Conservation (phyloP, 2,113 vertebrate species). For the Mohoua ochrocephala region DNA sequence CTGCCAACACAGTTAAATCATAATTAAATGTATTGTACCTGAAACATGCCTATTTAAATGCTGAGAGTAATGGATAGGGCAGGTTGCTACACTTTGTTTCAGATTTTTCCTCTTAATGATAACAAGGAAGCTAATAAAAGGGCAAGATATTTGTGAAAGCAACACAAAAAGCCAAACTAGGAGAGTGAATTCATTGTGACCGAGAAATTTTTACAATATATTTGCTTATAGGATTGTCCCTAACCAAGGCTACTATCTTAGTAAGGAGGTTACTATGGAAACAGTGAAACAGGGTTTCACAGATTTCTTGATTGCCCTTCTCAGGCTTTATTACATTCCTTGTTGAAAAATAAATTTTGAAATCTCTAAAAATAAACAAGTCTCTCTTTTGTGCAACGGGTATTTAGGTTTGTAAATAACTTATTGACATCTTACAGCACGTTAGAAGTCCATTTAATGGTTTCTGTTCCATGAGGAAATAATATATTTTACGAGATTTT, state of each 20-base stretch:
- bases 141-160: background rate
- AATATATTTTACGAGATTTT: background rate
- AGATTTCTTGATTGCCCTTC: background rate
- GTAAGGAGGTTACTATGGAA: slow-evolving; percentile 49
- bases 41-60: background rate
- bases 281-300: slow-evolving; percentile 15
- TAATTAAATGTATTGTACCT: background rate
- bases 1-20: background rate
- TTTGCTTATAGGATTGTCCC: background rate
- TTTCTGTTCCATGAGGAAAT: background rate
- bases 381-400: background rate
- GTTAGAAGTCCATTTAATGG: background rate
- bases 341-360: background rate
- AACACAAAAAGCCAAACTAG: background rate
- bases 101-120: background rate
- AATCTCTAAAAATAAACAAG: background rate
- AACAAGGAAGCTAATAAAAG: background rate
- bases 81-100: background rate
- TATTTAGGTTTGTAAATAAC: slow-evolving; percentile 3
- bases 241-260: slow-evolving; percentile 11
- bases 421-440: background rate
- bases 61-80: background rate
- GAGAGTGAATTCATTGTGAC: background rate
- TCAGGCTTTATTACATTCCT: background rate
- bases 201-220: background rate